phyloP scores from a whole-genome alignment of 1,140 invertebrate genomes.

The Drosophila ironensis region DNA sequence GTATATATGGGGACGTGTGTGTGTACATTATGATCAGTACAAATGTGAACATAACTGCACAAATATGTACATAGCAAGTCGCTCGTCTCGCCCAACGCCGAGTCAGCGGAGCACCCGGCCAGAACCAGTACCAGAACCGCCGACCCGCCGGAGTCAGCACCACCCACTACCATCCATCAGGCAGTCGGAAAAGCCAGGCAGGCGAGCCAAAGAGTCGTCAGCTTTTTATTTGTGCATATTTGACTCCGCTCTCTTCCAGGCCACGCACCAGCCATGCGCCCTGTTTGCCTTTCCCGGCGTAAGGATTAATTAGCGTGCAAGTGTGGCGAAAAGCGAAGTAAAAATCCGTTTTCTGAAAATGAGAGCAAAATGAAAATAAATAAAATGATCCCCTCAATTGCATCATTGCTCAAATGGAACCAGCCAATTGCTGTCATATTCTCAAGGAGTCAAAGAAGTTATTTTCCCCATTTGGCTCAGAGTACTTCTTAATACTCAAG shows the following conservation, averaged over 20 bases:
- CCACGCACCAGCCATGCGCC: slow-evolving; percentile 21
- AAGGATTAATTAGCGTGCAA: slow-evolving; percentile 80
- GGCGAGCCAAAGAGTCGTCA: slow-evolving; percentile 60
- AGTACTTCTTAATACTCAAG: too few relatives aligned
- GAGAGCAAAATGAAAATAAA: slow-evolving; percentile 28
- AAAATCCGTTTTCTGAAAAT: slow-evolving; percentile 19
- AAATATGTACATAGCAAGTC: slow-evolving; percentile 81
- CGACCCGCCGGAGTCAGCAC: not conserved
- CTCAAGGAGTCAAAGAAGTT: slow-evolving; percentile 23
- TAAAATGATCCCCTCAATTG: slow-evolving; percentile 71
- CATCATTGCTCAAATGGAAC: slow-evolving; percentile 68
- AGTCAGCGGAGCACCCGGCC: slow-evolving; percentile 20
- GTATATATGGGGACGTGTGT: slow-evolving; percentile 21
- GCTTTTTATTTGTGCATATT: slow-evolving; percentile 58
- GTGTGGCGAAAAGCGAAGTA: slow-evolving; percentile 55
- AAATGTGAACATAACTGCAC: slow-evolving; percentile 82
- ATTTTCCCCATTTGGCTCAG: too few relatives aligned
- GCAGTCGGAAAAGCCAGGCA: slow-evolving; percentile 37
- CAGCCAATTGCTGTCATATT: slow-evolving; percentile 57
- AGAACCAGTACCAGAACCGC: not conserved
- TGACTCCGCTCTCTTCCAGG: slow-evolving; percentile 34
- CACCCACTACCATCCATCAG: not conserved
- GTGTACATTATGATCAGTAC: slow-evolving; percentile 80
- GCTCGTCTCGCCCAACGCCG: slow-evolving; percentile 45
- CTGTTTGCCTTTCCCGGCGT: slow-evolving; percentile 67